A percentile compares a stretch with the other conserved stretches of the same genome.
These are phyloP conservation scores for Polydesmus complanatus DNA, from an alignment of 2,888 invertebrate species.

Conservation along the genomic window DNA sequence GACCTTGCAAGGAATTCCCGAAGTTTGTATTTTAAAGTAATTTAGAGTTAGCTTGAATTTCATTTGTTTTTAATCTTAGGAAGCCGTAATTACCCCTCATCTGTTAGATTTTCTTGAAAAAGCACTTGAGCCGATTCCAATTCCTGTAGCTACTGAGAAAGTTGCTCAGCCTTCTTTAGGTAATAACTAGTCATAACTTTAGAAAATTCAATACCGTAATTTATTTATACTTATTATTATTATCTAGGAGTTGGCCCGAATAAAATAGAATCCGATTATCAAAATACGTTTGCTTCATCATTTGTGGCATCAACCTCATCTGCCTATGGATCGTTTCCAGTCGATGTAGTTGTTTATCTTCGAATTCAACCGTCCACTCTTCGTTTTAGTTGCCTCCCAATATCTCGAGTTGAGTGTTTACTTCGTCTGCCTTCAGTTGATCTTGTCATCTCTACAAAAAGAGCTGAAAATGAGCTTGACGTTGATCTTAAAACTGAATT, in stretches of 20 bases:
- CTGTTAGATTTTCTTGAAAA: constrained; percentile 94
- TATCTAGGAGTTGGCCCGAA: not conserved
- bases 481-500: constrained; percentile 13
- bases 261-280: constrained; percentile 3
- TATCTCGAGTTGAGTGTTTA: constrained; percentile 89
- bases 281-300: constrained; percentile 4
- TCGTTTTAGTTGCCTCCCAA: constrained; percentile 87
- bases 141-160: constrained; percentile 23
- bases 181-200: constrained; percentile 16
- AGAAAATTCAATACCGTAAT: not conserved
- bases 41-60: not conserved
- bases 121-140: constrained; percentile 86
- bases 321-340: constrained; percentile 70
- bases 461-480: constrained; percentile 54
- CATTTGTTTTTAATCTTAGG: constrained; percentile 31
- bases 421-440: constrained; percentile 90
- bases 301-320: constrained; percentile 23
- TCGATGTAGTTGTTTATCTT: constrained; percentile 96
- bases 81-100: constrained; percentile 93
- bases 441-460: constrained; percentile 88
- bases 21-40: constrained; percentile 29
- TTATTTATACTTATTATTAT: not conserved
- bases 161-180: constrained; percentile 20
- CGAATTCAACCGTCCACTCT: constrained; percentile 96
- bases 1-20: constrained; percentile 91